Base-by-base conservation (phyloP, 2,888 invertebrate species). In the Lasioglossum zephyrum region DNA sequence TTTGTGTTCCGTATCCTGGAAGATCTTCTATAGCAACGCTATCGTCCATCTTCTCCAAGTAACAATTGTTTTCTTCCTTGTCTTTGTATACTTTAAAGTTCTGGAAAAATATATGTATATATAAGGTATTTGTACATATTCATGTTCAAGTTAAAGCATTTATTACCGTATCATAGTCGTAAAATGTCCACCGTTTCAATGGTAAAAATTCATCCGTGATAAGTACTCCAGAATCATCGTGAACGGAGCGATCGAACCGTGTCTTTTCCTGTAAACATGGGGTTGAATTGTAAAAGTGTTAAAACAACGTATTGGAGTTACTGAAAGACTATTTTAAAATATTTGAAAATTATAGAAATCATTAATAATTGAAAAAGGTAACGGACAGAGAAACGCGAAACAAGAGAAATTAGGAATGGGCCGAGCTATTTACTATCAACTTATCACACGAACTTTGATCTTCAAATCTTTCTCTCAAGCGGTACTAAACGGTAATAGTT, bases 81-180 rank as follows among this genome's bases (percentile, higher is more conserved):
- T 95, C 95, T 89, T 95, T 95, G 91, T 95, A 96, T 0, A 95
- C 96, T 73, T 94, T 94, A 60, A 95, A 95, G 81, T 93, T 93
- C 96, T 96, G 87, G 18, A 92, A 91, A 81, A 47, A 78, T 78
- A 73, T 39, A 0, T 57, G 49, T 22, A 16, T 47, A 22, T 13
- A 39, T 31, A 31, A 31, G 18, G 31, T 66, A 47, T 80, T 79
- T n/a, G 13, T 66, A 74, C 9, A 16, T 31, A 22, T 69, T 73
- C 22, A 4, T 4, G 4, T 22, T 13, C 0, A 47, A n/a, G 13
- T 5, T 49, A 11, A 53, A 31, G 2, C 36, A 41, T 49, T n/a
- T 44, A 86, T 92, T 91, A 95, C 95, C 92, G 93, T 93, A 66
- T 93, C 87, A 41, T 88, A 60, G 72, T 95, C 95, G 11, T 90